Conservation (phyloP, 2,888 invertebrate species). For the Pandemis corylana region DNA sequence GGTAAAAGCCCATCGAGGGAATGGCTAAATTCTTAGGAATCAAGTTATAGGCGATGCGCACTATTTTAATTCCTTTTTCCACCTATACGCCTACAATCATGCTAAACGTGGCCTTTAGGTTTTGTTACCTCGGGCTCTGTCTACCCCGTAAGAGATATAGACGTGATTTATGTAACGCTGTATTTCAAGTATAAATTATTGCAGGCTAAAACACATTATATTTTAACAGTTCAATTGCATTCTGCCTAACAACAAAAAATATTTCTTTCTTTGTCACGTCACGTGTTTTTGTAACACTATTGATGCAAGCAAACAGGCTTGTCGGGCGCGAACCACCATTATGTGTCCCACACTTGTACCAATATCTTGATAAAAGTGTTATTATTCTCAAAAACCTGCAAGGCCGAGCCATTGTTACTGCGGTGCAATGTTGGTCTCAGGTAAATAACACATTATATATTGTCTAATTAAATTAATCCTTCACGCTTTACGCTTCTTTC, state of each 20-base stretch:
- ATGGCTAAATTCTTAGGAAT: too few relatives aligned
- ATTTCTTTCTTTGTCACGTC: conserved; percentile 15
- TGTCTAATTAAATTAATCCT: conserved; percentile 40
- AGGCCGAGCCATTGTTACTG: conserved; percentile 36
- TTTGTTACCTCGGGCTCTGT: too few relatives aligned
- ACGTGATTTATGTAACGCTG: too few relatives aligned
- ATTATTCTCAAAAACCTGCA: conserved; percentile 37
- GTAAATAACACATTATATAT: conserved; percentile 35
- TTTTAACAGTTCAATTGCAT: background rate
- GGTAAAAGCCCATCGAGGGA: too few relatives aligned
- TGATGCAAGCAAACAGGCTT: conserved; percentile 21
- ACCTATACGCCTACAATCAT: too few relatives aligned
- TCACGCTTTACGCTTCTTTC: conserved; percentile 32
- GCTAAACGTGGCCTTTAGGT: too few relatives aligned
- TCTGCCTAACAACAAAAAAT: conserved; percentile 7
- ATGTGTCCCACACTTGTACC: conserved; percentile 29
- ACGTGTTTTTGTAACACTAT: conserved; percentile 31
- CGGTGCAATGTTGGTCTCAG: conserved; percentile 34
- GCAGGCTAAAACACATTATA: background rate
- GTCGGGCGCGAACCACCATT: conserved; percentile 25
- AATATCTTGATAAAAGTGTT: conserved; percentile 32
- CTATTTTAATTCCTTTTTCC: too few relatives aligned
- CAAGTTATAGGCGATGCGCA: too few relatives aligned
- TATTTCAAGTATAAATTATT: too few relatives aligned
- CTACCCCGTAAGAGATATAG: too few relatives aligned